phyloP scores from a whole-genome alignment of 1,140 invertebrate genomes.

The Apis dorsata region DNA sequence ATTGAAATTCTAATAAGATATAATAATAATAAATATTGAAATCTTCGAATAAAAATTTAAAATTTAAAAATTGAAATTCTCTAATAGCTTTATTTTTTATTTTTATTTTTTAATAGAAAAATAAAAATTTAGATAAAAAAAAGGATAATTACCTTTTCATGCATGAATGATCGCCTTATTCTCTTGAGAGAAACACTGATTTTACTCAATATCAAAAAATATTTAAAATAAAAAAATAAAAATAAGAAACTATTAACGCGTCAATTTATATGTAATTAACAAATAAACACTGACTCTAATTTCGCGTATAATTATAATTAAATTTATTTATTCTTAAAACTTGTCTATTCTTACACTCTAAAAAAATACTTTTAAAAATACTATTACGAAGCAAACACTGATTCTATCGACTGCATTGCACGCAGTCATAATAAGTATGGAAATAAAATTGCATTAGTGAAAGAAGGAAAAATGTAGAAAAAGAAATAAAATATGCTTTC shows the following conservation, averaged over 20 bases:
- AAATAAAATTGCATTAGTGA: no score
- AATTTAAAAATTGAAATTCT: not conserved
- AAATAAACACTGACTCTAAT: not conserved
- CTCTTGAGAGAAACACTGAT: no score
- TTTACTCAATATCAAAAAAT: not conserved
- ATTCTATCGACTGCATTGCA: not conserved
- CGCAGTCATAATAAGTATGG: no score
- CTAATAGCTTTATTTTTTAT: not conserved
- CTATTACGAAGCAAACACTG: not conserved
- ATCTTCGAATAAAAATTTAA: not conserved
- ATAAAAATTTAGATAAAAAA: no score
- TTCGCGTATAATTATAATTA: not conserved
- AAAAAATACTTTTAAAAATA: not conserved
- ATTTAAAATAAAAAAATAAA: not conserved
- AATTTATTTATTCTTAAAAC: not conserved
- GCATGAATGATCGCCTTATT: no score
- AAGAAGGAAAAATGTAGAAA: no score
- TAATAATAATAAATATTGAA: no score
- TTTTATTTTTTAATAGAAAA: not conserved
- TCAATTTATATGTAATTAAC: not conserved
- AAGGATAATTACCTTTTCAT: no score
- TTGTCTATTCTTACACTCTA: no score
- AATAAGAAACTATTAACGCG: not conserved
- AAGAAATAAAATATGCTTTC: no score
- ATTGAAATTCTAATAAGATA: not conserved